These are phyloP conservation scores for Erpornis zantholeuca DNA, from an alignment of 2,113 vertebrate genomes.

Conservation along the genomic window DNA sequence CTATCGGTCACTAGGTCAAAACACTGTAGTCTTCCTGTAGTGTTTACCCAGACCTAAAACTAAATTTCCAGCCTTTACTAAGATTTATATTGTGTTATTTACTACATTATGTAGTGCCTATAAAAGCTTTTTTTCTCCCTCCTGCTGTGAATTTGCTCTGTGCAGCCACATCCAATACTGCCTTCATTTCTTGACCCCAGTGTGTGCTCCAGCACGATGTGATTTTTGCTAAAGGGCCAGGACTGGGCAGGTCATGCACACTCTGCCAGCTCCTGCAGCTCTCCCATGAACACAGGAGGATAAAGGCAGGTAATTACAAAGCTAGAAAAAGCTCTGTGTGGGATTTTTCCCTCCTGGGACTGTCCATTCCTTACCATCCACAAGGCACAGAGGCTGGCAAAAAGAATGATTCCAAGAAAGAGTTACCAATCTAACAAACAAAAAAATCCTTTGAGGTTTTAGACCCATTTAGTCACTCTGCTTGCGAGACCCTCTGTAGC, in stretches of 20 bases:
- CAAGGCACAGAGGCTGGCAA: not conserved
- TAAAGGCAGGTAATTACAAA: not conserved
- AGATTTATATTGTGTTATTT: not conserved
- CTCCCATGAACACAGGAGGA: not conserved
- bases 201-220: not conserved
- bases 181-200: not conserved
- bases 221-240: not conserved
- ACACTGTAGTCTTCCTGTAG: not conserved
- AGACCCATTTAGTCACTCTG: slow-evolving; percentile 33
- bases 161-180: not conserved
- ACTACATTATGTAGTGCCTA: not conserved
- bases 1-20: not conserved
- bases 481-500: slow-evolving; percentile 20
- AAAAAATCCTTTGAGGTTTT: not conserved
- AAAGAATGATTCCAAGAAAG: not conserved
- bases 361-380: not conserved
- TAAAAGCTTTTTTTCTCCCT: not conserved
- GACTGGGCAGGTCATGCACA: not conserved
- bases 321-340: not conserved
- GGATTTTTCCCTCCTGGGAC: not conserved
- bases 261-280: not conserved
- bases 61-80: not conserved
- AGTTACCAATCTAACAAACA: not conserved
- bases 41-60: not conserved
- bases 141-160: not conserved